These are phyloP conservation scores for Coecobrya sp. DNA, from an alignment of 2,888 invertebrate species.

Conservation along the genomic window DNA sequence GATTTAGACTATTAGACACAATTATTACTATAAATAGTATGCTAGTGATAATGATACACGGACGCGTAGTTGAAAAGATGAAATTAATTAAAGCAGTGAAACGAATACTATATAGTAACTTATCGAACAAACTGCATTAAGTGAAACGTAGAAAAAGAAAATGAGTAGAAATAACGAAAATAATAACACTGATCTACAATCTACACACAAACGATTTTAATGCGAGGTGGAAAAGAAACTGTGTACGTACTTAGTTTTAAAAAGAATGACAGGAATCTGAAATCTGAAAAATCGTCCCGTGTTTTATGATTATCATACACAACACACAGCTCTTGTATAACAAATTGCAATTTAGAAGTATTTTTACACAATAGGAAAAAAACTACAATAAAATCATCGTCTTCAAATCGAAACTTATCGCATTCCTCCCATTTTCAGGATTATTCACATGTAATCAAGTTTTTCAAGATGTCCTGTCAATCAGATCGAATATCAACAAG, in stretches of 20 bases:
- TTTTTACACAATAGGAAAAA: constrained; percentile 72
- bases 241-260: too few relatives aligned
- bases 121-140: background rate
- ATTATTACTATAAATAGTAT: background rate
- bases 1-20: background rate
- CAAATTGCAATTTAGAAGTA: constrained; percentile 56
- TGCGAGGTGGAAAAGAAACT: too few relatives aligned
- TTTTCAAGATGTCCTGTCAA: constrained; percentile 30
- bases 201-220: too few relatives aligned
- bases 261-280: background rate
- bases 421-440: constrained; percentile 73
- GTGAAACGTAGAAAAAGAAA: background rate
- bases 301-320: background rate
- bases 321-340: background rate
- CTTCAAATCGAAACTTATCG: constrained; percentile 59
- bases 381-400: constrained; percentile 37
- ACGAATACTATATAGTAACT: background rate
- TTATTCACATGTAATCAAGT: background rate
- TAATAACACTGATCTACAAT: background rate
- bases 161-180: background rate
- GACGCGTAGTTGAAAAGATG: background rate
- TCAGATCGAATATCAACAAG: constrained; percentile 44
- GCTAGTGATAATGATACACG: background rate
- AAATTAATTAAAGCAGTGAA: background rate
- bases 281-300: constrained; percentile 51